Evolutionary conservation across 2,888 invertebrate genomes (phyloP).

Genomic region (Cancer borealis): DNA sequence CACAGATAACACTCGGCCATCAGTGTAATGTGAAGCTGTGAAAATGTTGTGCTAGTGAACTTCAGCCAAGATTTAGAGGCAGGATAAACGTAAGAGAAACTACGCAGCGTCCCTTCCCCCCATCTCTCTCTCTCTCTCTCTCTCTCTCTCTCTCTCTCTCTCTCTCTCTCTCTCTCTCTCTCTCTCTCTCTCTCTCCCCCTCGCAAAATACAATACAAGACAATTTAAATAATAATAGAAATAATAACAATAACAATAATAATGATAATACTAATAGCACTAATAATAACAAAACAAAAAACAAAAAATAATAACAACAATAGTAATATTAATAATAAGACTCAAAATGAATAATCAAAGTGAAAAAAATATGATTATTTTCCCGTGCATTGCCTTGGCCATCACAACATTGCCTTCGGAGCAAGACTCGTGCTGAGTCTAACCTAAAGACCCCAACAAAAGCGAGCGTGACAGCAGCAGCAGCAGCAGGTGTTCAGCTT

Average conservation of each 20-base stretch:
- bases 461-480: neutral
- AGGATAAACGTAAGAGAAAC: too few species aligned
- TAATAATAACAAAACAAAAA: constrained; percentile 40
- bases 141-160: too few species aligned
- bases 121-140: too few species aligned
- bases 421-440: neutral
- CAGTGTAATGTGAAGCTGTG: too few species aligned
- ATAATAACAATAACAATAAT: constrained; percentile 40
- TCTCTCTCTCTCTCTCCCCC: neutral
- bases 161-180: neutral
- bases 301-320: neutral
- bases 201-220: neutral
- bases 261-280: constrained; percentile 41
- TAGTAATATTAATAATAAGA: constrained; percentile 49
- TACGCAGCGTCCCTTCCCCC: too few species aligned
- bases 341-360: constrained; percentile 30
- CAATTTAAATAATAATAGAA: constrained; percentile 39
- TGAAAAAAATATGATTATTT: too few species aligned
- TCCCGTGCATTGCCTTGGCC: too few species aligned
- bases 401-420: too few species aligned
- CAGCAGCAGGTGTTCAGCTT: neutral
- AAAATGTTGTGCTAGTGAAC: too few species aligned
- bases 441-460: neutral
- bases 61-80: too few species aligned
- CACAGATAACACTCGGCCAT: neutral